Evolutionary conservation across 2,888 invertebrate genomes (phyloP).

Genomic region (Lasiommata megera): DNA sequence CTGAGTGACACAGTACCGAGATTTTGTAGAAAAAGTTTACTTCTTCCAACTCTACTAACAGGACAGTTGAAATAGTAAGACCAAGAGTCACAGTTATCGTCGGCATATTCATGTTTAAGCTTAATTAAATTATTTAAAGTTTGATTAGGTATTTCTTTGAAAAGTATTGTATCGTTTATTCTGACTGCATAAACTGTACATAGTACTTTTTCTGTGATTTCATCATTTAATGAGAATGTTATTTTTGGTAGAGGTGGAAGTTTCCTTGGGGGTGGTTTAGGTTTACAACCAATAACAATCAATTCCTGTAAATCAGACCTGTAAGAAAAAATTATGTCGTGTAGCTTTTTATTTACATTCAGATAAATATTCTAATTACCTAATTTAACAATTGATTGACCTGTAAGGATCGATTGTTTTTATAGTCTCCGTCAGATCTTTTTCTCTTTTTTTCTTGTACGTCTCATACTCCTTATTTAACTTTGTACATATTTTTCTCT

Average conservation of each 20-base stretch:
- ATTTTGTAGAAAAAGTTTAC: slow-evolving; percentile 68
- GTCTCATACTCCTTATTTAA: slow-evolving; percentile 49
- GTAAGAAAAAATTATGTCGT: slow-evolving; percentile 33
- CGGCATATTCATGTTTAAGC: slow-evolving; percentile 46
- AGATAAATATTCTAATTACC: too few relatives aligned
- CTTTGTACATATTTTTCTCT: slow-evolving; percentile 41
- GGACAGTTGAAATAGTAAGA: slow-evolving; percentile 68
- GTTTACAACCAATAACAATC: slow-evolving; percentile 57
- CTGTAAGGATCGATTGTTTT: slow-evolving; percentile 59
- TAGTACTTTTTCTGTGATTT: slow-evolving; percentile 30
- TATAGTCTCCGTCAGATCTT: slow-evolving; percentile 47
- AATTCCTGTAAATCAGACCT: slow-evolving; percentile 55
- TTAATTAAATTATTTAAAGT: slow-evolving; percentile 39
- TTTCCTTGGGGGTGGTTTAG: slow-evolving; percentile 47
- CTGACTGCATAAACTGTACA: slow-evolving; percentile 53
- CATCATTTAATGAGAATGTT: slow-evolving; percentile 33
- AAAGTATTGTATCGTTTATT: slow-evolving; percentile 62
- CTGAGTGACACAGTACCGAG: slow-evolving; percentile 71
- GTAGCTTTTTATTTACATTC: background rate
- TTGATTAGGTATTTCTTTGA: slow-evolving; percentile 50
- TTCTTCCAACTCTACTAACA: slow-evolving; percentile 51
- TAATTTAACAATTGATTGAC: slow-evolving; percentile 37
- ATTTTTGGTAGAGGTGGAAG: slow-evolving; percentile 49
- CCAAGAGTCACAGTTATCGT: slow-evolving; percentile 57
- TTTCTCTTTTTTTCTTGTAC: slow-evolving; percentile 53